Base-by-base conservation (phyloP, 1,140 invertebrate species). In the Neelides sp. region DNA sequence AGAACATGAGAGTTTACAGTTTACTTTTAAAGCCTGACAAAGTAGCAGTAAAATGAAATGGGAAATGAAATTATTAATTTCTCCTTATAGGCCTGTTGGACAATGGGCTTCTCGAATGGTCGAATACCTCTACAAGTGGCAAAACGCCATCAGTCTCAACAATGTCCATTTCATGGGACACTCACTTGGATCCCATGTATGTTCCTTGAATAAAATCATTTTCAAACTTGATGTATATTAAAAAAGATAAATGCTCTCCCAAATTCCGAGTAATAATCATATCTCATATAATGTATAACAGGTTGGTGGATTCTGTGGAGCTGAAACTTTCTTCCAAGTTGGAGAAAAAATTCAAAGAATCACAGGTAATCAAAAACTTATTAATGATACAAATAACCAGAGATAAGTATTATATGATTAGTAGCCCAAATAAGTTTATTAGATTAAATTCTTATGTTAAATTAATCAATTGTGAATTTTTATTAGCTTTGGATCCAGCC, bases 401-500 rank as follows among this genome's bases (percentile, higher is more conserved):
- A 7, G 12, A 12, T 19, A 12, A 39, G 23, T 17, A 12, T 2
- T 20, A n/a, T 20, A 12, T n/a, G 36, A n/a, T 20, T 36, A 2
- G 4, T 13, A 7, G 27, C 19, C 34, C 20, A 17, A 5, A 46
- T 34, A 4, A 4, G 19, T 34, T 3, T 20, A 8, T 15, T 22
- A n/a, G 15, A 28, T 34, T 19, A 17, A 1, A 40, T 40, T 20
- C n/a, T 23, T 49, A 19, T 41, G 28, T 39, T 27, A n/a, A 39
- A 15, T 7, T 32, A 32, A 8, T 32, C 8, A 32, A 32, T 32
- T 32, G 30, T 8, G 8, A 32, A n/a, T 32, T 32, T 8, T 32
- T 32, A n/a, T 49, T 46, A 50, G 54, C 44, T 17, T 27, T 56
- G 22, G 54, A 50, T 27, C 51, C 56, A 1, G 56, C 56, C 3